Percentiles rank a stretch among this genome's conserved stretches.
These are phyloP conservation scores for Montifringilla adamsi DNA, from an alignment of 2,113 vertebrate species.

Conservation along the genomic window DNA sequence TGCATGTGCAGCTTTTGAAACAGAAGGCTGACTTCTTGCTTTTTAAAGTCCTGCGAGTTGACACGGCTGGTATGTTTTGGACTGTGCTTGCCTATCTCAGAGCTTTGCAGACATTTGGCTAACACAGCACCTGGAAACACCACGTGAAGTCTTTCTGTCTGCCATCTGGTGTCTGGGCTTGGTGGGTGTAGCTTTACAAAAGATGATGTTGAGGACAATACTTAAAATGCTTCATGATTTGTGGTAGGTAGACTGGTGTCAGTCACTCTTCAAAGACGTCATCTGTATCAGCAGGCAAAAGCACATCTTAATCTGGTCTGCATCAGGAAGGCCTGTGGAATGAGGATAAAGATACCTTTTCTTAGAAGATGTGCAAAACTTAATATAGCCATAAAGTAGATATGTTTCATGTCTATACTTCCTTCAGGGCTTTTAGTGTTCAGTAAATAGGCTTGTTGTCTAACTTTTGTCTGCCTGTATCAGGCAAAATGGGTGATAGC, in stretches of 20 bases:
- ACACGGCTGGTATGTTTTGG: conserved; percentile 80
- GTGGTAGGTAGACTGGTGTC: neutral
- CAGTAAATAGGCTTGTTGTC: neutral
- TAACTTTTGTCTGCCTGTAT: neutral
- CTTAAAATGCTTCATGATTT: neutral
- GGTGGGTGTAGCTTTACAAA: neutral
- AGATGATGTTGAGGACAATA: neutral
- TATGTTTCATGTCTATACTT: neutral
- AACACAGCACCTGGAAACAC: neutral
- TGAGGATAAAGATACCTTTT: neutral
- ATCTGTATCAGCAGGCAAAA: neutral
- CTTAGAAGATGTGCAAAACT: neutral
- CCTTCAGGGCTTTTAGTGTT: neutral
- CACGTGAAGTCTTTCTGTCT: neutral
- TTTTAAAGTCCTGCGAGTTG: conserved; percentile 86
- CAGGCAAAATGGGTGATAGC: neutral
- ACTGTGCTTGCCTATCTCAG: neutral
- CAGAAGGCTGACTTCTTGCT: conserved; percentile 85
- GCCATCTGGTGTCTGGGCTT: neutral
- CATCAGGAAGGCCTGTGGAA: neutral
- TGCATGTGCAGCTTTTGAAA: conserved; percentile 79
- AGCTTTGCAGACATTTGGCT: neutral
- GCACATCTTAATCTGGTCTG: neutral
- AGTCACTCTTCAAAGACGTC: neutral
- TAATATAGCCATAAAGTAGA: neutral